Evolutionary conservation across 2,888 invertebrate species (phyloP), one percentile per base, ranked within the genome.

Genomic region (Aethes cnicana): DNA sequence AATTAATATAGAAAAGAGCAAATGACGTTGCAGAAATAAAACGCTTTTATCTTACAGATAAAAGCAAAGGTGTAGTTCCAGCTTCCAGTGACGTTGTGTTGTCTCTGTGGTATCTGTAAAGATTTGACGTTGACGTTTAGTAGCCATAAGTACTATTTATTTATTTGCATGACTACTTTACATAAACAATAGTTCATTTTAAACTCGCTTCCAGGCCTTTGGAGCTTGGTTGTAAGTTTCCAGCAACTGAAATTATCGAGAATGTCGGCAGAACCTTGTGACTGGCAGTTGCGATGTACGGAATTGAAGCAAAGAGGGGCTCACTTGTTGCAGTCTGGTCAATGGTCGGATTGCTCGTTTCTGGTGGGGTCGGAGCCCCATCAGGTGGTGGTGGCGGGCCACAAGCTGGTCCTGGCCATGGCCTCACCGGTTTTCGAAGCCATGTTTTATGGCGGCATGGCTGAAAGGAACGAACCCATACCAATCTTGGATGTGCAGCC

Each of bases 381-480:
- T 69, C 95, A 95, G 71, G 92, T 94, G 64, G 85, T 93, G 1
- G 83, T 96, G 18, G 91, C 93, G 55, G 95, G 94, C 0, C 96
- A 96, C 76, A 96, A 95, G 75, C 79, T 96, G 21, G 91, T 96
- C 54, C 81, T 96, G 47, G 96, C 96, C 0, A 96, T 96, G 95
- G 94, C 95, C 0, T 96, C 96, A 57, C 96, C 96, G 0, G 96
- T 96, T 0, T 96, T 96, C 69, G 96, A 96, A 69, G 94, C 95
- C 0, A 96, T 96, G 96, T 96, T 96, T 70, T 96, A 91, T 69
- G 96, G 96, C 0, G 94, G 94, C 16, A 93, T 96, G 91, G 93
- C 95, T 0, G 95, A 96, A 67, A 94, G 94, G 41, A 92, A 92
- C 56, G 93, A 93, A 61, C 94, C 95, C 0, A 95, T 96, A 63